Evolutionary conservation across 1,140 invertebrate genomes (phyloP).

Genomic region (Trichogramma pretiosum): DNA sequence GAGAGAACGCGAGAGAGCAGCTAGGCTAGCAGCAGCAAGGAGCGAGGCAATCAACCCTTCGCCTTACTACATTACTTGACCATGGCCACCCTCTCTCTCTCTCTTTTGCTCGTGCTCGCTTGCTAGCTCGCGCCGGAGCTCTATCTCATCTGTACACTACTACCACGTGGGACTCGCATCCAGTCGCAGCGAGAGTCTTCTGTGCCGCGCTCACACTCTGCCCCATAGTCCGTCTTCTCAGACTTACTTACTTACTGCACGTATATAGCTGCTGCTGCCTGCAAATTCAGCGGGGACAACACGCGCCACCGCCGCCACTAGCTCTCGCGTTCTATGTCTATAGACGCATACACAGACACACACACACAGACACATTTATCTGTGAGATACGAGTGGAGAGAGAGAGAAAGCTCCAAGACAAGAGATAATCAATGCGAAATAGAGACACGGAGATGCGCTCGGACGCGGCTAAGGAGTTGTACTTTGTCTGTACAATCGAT

Average conservation of each 20-base stretch:
- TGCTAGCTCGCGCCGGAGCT: background rate
- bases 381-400: too few relatives aligned
- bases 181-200: background rate
- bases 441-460: background rate
- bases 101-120: background rate
- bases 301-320: background rate
- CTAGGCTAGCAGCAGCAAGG: background rate
- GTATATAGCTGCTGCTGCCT: background rate
- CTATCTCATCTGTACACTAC: background rate
- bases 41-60: slow-evolving; percentile 42
- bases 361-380: background rate
- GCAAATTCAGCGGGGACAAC: slow-evolving; percentile 10
- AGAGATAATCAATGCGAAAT: slow-evolving; percentile 18
- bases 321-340: too few relatives aligned
- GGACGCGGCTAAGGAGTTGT: slow-evolving; percentile 10
- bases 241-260: too few relatives aligned
- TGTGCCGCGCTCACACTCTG: too few relatives aligned
- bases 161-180: too few relatives aligned
- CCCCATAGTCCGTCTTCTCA: background rate
- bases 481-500: slow-evolving; percentile 19
- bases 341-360: background rate
- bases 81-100: slow-evolving; percentile 30
- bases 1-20: background rate
- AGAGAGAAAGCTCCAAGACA: too few relatives aligned
- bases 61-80: slow-evolving; percentile 44